Conservation (phyloP, 2,797 vertebrate species). For the Urosaurus nigricauda region DNA sequence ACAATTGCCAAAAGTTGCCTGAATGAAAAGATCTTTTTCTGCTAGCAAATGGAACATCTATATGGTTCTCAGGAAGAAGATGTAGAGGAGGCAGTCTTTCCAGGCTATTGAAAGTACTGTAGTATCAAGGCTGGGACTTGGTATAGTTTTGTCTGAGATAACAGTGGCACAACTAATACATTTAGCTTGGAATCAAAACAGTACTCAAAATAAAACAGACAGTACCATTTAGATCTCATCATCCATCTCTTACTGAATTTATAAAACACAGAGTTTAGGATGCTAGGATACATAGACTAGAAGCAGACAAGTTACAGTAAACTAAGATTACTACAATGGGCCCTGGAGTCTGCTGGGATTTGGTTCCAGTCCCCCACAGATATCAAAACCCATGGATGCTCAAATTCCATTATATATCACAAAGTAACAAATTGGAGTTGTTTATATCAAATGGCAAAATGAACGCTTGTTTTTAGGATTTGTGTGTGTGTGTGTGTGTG, state of each 20-base stretch:
- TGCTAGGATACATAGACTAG: neutral
- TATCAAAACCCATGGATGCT: no score
- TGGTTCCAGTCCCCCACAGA: no score
- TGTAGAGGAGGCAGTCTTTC: neutral
- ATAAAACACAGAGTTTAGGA: neutral
- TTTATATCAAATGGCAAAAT: no score
- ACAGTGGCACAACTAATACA: neutral
- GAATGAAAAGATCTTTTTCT: no score
- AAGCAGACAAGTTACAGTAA: neutral
- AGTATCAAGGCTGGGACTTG: neutral
- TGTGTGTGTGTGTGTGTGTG: no score
- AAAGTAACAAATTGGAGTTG: no score
- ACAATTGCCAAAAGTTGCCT: no score
- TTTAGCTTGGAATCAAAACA: neutral
- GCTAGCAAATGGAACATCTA: no score
- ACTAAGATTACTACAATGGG: neutral
- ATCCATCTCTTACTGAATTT: neutral
- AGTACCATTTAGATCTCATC: neutral
- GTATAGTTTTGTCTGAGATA: neutral
- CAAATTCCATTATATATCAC: no score
- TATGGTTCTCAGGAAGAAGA: neutral
- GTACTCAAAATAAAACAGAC: no score
- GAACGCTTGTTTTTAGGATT: no score
- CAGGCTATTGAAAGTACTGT: neutral
- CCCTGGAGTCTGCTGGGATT: no score